Conservation (phyloP, 2,113 vertebrate species). For the Ceratotherium simum region DNA sequence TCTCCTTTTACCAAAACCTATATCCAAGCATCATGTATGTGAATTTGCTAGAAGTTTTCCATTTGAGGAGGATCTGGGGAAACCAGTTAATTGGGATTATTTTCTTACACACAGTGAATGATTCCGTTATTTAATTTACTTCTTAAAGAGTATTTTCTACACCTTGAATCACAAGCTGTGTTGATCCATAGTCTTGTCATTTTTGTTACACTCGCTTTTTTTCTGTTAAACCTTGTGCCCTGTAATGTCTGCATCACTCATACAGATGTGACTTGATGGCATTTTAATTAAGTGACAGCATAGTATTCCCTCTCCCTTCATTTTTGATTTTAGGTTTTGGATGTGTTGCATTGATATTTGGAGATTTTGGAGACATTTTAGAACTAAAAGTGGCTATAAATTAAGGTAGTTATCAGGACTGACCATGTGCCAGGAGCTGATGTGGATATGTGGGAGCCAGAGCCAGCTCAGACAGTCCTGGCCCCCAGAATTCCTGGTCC, state of each 20-base stretch:
- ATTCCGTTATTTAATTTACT: neutral
- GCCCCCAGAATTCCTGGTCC: neutral
- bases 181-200: accelerated
- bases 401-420: neutral
- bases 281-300: accelerated
- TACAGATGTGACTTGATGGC: accelerated
- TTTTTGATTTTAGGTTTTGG: neutral
- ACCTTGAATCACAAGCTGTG: neutral
- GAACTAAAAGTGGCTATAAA: accelerated
- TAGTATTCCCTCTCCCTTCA: too few species aligned
- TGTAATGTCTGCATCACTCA: accelerated
- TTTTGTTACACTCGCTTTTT: neutral
- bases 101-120: neutral
- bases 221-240: neutral
- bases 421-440: accelerated
- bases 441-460: neutral
- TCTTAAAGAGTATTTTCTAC: accelerated
- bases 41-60: neutral
- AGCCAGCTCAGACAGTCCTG: accelerated
- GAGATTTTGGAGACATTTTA: neutral
- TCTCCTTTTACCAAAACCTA: neutral
- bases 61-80: too few species aligned
- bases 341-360: too few species aligned
- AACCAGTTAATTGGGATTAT: neutral
- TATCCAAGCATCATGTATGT: accelerated